Evolutionary conservation across 2,888 invertebrate genomes (phyloP), one percentile per base, ranked within the genome.

Genomic region (Nasonia oneida): DNA sequence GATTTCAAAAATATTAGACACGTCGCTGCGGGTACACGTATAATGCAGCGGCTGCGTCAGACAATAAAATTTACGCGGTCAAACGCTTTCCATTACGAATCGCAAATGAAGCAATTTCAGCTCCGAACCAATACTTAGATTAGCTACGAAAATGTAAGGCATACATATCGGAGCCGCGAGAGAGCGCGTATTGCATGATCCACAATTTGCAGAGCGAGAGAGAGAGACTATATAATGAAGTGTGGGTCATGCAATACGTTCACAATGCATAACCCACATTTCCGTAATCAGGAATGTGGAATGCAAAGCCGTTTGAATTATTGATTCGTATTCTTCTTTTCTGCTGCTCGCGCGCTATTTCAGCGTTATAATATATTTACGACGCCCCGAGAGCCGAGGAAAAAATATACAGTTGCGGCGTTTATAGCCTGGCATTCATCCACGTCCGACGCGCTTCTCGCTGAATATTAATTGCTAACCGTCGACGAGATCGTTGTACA

Each of bases 191-290:
- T 82, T 73, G 82, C 71, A 47, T 50, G 47, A 84, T 84, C 70
- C 53, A 84, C 82, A 82, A 83, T 85, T 85, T 80, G 74, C 76
- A 79, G 82, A 75, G 67, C 74, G 14, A 78, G 23, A 61, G 57
- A 61, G 57, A 61, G 57, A 1, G 57, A 61, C 57, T 61, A 61
- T 83, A 70, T 85, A 87, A 85, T 85, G 82, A 85, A 85, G 82
- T 83, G 77, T 87, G 81, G 85, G 83, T 81, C 85, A 77, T 85
- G 83, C 83, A 74, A 85, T 80, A 75, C 81, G 83, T 81, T 84
- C 79, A 57, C 85, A 85, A 84, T 84, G 81, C 81, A 87, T 84
- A 87, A 85, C 87, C 85, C 84, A 85, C 85, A 85, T 87, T 87
- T 85, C 81, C 81, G 85, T 82, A 81, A 85, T 87, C 83, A 85